A percentile compares a stretch with the other conserved stretches of the same genome.
phyloP scores from a whole-genome alignment of 2,888 invertebrate species.

The Ornithoptera priamus region DNA sequence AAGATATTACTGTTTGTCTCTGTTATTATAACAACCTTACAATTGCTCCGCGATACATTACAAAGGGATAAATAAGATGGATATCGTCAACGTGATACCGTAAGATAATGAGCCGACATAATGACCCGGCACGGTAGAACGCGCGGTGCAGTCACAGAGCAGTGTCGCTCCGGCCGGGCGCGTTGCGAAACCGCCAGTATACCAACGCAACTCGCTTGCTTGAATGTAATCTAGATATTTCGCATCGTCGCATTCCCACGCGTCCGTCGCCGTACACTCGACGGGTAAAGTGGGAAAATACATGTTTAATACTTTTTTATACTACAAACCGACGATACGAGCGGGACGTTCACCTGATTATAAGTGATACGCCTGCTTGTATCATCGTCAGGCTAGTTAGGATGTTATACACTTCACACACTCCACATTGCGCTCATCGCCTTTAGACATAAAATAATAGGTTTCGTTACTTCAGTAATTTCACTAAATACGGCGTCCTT shows the following conservation, averaged over 20 bases:
- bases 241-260: constrained; percentile 45
- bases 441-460: too few species aligned
- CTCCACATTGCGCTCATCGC: too few species aligned
- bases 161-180: constrained; percentile 3
- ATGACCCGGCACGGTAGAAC: constrained; percentile 1
- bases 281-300: constrained; percentile 35
- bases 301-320: not conserved
- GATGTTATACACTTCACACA: too few species aligned
- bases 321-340: too few species aligned
- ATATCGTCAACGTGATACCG: constrained; percentile 5
- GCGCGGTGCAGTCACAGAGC: constrained; percentile 19
- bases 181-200: constrained; percentile 12
- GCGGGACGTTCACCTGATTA: too few species aligned
- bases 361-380: too few species aligned
- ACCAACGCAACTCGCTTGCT: constrained; percentile 5
- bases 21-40: not conserved
- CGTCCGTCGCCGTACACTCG: constrained; percentile 36
- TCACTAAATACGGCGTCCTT: too few species aligned
- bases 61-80: constrained; percentile 16
- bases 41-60: constrained; percentile 7
- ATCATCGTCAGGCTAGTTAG: too few species aligned
- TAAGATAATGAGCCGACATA: constrained; percentile 3
- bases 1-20: too few species aligned
- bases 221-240: constrained; percentile 40
- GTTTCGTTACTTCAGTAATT: too few species aligned